Percentiles rank a stretch among this genome's conserved stretches.
Conservation (phyloP, 2,888 invertebrate species). For the Melangyna quadrimaculata region DNA sequence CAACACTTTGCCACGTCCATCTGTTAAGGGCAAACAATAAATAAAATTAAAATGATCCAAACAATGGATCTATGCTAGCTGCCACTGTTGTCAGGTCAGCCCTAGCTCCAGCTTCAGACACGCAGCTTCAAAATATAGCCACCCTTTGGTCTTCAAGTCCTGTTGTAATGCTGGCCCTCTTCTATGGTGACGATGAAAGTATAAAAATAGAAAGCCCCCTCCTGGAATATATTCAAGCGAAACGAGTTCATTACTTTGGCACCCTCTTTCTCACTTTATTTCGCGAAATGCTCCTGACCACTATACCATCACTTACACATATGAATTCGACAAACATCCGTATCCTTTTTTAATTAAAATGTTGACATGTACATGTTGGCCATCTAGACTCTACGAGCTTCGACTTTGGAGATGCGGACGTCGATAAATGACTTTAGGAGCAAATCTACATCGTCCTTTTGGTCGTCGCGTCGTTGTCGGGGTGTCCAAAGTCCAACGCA, state of each 20-base stretch:
- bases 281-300: slow-evolving; percentile 31
- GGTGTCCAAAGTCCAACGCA: not conserved
- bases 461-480: not conserved
- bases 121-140: not conserved
- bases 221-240: slow-evolving; percentile 52
- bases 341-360: slow-evolving; percentile 82
- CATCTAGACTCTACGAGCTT: slow-evolving; percentile 39
- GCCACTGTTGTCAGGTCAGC: slow-evolving; percentile 38
- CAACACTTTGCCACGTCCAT: slow-evolving; percentile 47
- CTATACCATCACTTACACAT: slow-evolving; percentile 21
- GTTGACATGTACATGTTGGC: slow-evolving; percentile 78
- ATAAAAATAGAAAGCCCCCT: slow-evolving; percentile 5
- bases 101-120: not conserved
- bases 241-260: slow-evolving; percentile 72
- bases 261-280: slow-evolving; percentile 57
- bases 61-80: slow-evolving; percentile 75
- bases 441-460: slow-evolving; percentile 33
- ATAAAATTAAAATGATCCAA: slow-evolving; percentile 81
- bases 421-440: slow-evolving; percentile 70
- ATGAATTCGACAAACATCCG: slow-evolving; percentile 73
- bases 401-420: slow-evolving; percentile 20
- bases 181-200: not conserved
- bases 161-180: not conserved
- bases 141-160: slow-evolving; percentile 2
- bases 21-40: slow-evolving; percentile 78